A percentile compares a stretch with the other conserved stretches of the same genome.
Evolutionary conservation across 2,797 vertebrate genomes (phyloP).

Genomic region (Gymnopithys bicolor): DNA sequence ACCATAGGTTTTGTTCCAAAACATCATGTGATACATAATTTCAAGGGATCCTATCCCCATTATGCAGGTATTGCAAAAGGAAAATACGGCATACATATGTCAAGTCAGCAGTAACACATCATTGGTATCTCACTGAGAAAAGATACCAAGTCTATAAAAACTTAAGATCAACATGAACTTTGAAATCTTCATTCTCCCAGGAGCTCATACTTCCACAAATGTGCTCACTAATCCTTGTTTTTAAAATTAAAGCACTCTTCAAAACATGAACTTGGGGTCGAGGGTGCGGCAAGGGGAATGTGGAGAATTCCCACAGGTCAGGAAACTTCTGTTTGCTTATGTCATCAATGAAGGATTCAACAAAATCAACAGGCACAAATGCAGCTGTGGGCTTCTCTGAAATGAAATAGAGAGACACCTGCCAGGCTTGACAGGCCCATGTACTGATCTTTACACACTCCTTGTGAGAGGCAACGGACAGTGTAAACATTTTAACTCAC

Average conservation of each 20-base stretch:
- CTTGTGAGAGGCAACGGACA: background rate
- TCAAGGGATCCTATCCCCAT: conserved; percentile 2
- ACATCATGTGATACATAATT: conserved; percentile 1
- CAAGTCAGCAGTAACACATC: conserved; percentile 27
- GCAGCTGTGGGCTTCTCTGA: background rate
- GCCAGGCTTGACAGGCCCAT: background rate
- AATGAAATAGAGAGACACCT: background rate
- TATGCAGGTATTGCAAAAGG: conserved; percentile 35
- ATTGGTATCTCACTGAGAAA: conserved; percentile 52
- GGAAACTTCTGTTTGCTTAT: conserved; percentile 46
- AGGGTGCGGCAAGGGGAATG: conserved; percentile 26
- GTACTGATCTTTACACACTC: background rate
- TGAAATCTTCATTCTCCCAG: conserved; percentile 45
- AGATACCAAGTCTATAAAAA: conserved; percentile 58
- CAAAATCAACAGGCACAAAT: conserved; percentile 18
- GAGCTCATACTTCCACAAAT: background rate
- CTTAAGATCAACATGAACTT: conserved; percentile 65
- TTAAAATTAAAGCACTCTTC: conserved; percentile 35
- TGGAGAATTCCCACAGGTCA: conserved; percentile 39
- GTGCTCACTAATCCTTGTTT: conserved; percentile 30
- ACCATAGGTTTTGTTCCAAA: background rate
- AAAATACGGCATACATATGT: background rate
- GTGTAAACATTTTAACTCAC: conserved; percentile 15
- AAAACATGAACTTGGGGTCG: conserved; percentile 62
- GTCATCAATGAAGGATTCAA: background rate